Evolutionary conservation across 2,797 vertebrate species (phyloP).

Genomic region (Chelon auratus): DNA sequence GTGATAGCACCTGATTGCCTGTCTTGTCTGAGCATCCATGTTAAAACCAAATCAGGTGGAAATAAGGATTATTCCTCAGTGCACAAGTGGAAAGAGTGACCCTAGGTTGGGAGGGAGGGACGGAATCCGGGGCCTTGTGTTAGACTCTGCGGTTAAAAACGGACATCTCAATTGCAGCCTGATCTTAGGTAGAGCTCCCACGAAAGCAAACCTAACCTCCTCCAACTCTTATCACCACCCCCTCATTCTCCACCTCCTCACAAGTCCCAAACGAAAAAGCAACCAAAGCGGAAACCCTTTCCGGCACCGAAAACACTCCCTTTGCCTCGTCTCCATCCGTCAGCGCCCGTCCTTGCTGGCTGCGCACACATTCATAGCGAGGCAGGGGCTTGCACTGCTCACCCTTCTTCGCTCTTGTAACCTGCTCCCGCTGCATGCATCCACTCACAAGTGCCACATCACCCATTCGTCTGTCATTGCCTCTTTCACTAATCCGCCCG

Average conservation of each 20-base stretch:
- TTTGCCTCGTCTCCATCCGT: constrained; percentile 46
- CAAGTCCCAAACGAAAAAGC: constrained; percentile 20
- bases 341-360: constrained; percentile 19
- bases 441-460: constrained; percentile 25
- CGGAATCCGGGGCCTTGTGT: constrained; percentile 26
- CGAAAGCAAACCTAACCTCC: constrained; percentile 52
- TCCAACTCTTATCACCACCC: constrained; percentile 40
- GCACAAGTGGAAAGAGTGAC: constrained; percentile 64
- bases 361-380: constrained; percentile 19
- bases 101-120: constrained; percentile 35
- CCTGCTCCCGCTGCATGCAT: constrained; percentile 66
- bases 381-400: constrained; percentile 28
- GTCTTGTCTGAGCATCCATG: constrained; percentile 95
- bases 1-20: constrained; percentile 99
- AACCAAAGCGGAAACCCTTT: constrained; percentile 32
- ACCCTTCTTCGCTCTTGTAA: constrained; percentile 19
- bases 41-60: constrained; percentile 73
- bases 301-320: constrained; percentile 50
- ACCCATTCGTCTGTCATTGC: constrained; percentile 22
- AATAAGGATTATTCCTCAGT: constrained; percentile 52
- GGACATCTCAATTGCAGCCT: constrained; percentile 99
- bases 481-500: constrained; percentile 45
- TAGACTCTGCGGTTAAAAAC: constrained; percentile 77
- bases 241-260: constrained; percentile 48
- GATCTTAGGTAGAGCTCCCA: constrained; percentile 90